Base-by-base conservation (phyloP, 2,888 invertebrate species). In the Mystacides longicornis region DNA sequence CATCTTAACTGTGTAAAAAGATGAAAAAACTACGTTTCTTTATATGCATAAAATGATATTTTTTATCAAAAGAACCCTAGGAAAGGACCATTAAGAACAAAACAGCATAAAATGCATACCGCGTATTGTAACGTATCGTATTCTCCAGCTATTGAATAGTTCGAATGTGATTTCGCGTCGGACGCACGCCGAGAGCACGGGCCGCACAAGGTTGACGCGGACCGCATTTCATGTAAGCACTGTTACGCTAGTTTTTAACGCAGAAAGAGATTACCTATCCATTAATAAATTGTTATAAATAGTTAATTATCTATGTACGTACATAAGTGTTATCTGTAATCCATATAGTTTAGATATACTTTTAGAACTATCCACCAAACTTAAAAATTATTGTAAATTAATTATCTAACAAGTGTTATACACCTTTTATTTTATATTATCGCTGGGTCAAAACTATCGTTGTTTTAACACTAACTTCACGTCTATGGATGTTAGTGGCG, bases 301-400 rank as follows among this genome's bases (percentile, higher is more conserved):
- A 70, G 69, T 65, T 60, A 62, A 59, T n/a, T n/a, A n/a, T n/a
- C n/a, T 58, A 60, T 60, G 60, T 61, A 68, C 64, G 65, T 68
- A 71, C 66, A 67, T 71, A 71, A 71, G 69, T 71, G 71, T 72
- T 72, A 71, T 69, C 67, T 71, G 70, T 72, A 71, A 67, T 70
- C 70, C 68, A 70, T 70, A 71, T 79, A 80, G 77, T 77, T 75
- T 78, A 79, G 75, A 74, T 76, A 75, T 72, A 72, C 73, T 75
- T 74, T 73, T 64, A 64, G 64, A 58, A 63, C 55, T 60, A 59
- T 62, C 61, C 57, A 59, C 55, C 48, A 54, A 56, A 57, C 37
- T 45, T 56, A 56, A 62, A 58, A n/a, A n/a, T n/a, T n/a, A 61
- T 59, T 61, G 62, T 62, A 62, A 62, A 60, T 60, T 62, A 62